Conservation (phyloP, 2,113 vertebrate genomes). For the Podilymbus podiceps region DNA sequence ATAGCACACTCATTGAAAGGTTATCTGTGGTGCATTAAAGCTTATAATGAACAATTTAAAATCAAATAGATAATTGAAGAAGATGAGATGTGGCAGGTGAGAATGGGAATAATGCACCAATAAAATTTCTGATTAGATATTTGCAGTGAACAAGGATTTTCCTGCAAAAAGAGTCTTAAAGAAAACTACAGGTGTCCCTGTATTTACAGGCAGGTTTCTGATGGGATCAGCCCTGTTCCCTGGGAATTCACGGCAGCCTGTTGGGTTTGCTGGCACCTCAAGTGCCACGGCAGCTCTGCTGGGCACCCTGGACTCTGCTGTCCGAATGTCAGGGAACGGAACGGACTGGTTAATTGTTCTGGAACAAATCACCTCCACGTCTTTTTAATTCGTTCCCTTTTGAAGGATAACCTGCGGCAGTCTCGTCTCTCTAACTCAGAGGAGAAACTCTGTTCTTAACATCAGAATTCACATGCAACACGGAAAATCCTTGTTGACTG, state of each 20-base stretch:
- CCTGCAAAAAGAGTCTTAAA: not conserved
- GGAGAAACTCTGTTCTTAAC: not conserved
- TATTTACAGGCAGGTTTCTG: not conserved
- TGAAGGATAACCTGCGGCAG: not conserved
- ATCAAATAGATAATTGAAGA: not conserved
- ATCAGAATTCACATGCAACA: not conserved
- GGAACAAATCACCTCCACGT: not conserved
- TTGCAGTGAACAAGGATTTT: not conserved
- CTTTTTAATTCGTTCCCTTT: not conserved
- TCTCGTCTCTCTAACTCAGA: not conserved
- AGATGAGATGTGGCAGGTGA: not conserved
- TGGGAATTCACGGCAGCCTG: not conserved
- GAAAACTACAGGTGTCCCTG: not conserved
- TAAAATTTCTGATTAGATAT: not conserved
- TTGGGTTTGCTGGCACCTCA: not conserved
- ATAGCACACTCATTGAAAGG: not conserved
- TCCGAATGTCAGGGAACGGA: not conserved
- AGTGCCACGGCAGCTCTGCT: accelerated
- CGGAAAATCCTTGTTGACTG: not conserved
- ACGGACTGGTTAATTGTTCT: not conserved
- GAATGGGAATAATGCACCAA: not conserved
- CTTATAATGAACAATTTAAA: not conserved
- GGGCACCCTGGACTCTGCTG: not conserved
- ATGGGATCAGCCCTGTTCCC: not conserved
- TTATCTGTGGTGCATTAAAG: not conserved